Evolutionary conservation across 1,140 invertebrate genomes (phyloP), one percentile per base, ranked within the genome.

Genomic region (Drosophila ambigua): DNA sequence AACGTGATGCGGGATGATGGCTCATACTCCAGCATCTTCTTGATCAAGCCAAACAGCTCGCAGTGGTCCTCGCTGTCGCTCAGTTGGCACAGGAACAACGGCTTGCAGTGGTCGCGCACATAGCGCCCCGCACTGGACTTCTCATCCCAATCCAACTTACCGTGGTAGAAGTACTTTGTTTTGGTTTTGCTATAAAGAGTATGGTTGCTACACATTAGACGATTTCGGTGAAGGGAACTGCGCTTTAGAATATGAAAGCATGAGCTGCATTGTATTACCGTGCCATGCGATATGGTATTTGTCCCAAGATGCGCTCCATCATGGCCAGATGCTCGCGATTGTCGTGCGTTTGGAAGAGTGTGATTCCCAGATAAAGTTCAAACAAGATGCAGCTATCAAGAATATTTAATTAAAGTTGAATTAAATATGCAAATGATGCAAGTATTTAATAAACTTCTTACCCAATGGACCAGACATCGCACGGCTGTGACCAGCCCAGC

Each of bases 291-390:
- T 97, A 96, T 46, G 98, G 99, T 91, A 99, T 96, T 67, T 96
- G 95, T 49, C 99, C 98, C 44, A 99, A 94, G 84, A 99, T 99
- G 81, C 98, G 94, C 92, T 99, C 98, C 83, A 87, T 87, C 83
- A 99, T 99, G 50, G 99, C 99, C 83, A 99, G 94, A 94, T 99
- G 99, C 92, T 99, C 99, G 51, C 98, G 95, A 93, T 99, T 99
- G 93, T 99, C 99, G 93, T 99, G 99, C 9, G 99, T 99, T 95
- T 99, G 99, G 94, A 99, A 99, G 69, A 99, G 94, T 48, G 99
- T 99, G 79, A 98, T 98, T 63, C 99, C 99, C 84, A 98, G 95
- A 93, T 99, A 99, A 51, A 99, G 93, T 93, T 99, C 99, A 93
- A 99, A 99, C 92, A 99, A 95, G 77, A 99, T 99, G 93, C 99